These are phyloP conservation scores for Choloepus didactylus DNA, from an alignment of 2,797 vertebrate species.

Conservation along the genomic window DNA sequence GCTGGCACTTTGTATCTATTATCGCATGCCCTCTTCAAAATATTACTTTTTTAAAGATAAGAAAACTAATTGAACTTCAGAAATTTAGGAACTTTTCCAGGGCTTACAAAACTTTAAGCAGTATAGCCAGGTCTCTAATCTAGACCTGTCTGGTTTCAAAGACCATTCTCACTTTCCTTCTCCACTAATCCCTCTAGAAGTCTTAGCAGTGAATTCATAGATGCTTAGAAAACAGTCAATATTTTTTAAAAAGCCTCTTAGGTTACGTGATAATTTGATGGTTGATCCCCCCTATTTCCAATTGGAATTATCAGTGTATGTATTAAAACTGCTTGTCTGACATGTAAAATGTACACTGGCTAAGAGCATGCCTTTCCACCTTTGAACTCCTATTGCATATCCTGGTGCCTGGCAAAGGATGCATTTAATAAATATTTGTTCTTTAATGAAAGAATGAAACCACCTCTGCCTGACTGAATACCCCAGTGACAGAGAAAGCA, in stretches of 20 bases:
- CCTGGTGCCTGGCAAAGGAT: background rate
- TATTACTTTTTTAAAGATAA: constrained; percentile 4
- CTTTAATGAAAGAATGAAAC: background rate
- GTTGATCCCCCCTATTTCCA: background rate
- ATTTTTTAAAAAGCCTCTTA: background rate
- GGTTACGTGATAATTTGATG: background rate
- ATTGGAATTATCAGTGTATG: background rate
- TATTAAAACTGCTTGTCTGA: background rate
- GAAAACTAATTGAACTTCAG: background rate
- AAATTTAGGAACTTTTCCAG: background rate
- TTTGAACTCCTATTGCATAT: background rate
- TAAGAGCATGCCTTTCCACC: background rate
- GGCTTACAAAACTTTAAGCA: background rate
- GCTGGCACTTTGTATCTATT: background rate
- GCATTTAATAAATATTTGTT: background rate
- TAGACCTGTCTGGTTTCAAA: background rate
- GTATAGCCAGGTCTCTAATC: background rate
- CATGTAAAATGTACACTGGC: background rate
- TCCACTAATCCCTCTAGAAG: background rate
- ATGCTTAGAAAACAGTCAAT: background rate
- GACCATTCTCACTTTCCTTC: background rate
- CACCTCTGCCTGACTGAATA: background rate
- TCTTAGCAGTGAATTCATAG: background rate
- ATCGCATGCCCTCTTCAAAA: background rate
- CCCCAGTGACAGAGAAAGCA: background rate